Conservation (phyloP, 2,888 invertebrate genomes). For the Drosophila barbarae region DNA sequence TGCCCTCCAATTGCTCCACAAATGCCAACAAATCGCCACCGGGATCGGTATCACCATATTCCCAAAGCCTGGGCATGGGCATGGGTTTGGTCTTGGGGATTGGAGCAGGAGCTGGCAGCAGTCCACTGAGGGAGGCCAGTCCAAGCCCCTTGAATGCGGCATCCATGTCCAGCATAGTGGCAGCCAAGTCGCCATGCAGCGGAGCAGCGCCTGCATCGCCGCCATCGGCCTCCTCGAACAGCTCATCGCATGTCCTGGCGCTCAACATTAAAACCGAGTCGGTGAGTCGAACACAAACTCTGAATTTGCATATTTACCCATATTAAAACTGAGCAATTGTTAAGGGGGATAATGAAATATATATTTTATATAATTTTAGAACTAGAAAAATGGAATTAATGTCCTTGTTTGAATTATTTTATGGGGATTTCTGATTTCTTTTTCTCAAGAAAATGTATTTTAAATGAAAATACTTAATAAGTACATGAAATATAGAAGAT, state of each 20-base stretch:
- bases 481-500: not conserved
- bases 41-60: conserved; percentile 56
- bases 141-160: conserved; percentile 44
- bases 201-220: conserved; percentile 51
- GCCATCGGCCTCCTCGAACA: conserved; percentile 50
- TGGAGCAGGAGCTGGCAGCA: conserved; percentile 17
- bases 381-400: not conserved
- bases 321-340: conserved; percentile 54
- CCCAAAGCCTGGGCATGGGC: conserved; percentile 60
- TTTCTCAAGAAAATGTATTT: not conserved
- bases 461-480: not conserved
- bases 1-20: conserved; percentile 73
- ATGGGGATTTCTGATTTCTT: not conserved
- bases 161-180: conserved; percentile 15
- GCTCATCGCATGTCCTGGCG: conserved; percentile 65
- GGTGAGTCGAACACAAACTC: conserved; percentile 66
- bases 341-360: not conserved
- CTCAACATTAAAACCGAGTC: conserved; percentile 77
- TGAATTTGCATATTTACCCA: conserved; percentile 35
- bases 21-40: conserved; percentile 74
- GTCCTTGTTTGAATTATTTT: not conserved
- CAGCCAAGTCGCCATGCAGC: conserved; percentile 54
- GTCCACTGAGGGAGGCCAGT: conserved; percentile 51
- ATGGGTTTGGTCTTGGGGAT: conserved; percentile 44
- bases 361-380: not conserved